Conservation (phyloP, 2,888 invertebrate species). For the Tetrapedia diversipes region DNA sequence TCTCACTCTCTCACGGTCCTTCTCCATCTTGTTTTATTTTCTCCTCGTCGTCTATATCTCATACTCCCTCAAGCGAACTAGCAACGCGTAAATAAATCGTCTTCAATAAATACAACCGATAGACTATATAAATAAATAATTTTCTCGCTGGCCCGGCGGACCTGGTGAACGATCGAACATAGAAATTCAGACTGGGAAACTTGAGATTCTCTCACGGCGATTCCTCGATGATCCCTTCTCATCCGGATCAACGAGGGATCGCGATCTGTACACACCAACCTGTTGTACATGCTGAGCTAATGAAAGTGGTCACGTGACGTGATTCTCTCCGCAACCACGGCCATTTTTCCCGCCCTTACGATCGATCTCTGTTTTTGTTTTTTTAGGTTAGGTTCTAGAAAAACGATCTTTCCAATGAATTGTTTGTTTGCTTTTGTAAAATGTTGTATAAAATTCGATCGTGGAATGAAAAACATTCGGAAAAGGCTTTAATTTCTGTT, state of each 20-base stretch:
- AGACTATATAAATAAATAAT: slow-evolving; percentile 82
- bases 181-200: slow-evolving; percentile 48
- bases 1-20: neutral
- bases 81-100: slow-evolving; percentile 77
- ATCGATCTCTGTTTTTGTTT: neutral
- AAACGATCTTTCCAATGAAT: too few species aligned
- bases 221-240: neutral
- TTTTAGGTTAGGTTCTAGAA: neutral
- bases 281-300: slow-evolving; percentile 27
- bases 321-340: too few species aligned
- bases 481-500: too few species aligned
- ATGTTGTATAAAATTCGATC: too few species aligned
- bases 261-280: slow-evolving; percentile 16
- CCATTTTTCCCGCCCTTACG: neutral
- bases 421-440: too few species aligned
- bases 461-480: too few species aligned
- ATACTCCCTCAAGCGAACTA: slow-evolving; percentile 46
- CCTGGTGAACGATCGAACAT: slow-evolving; percentile 49
- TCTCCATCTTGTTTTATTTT: neutral
- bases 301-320: slow-evolving; percentile 31
- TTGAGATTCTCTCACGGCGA: slow-evolving; percentile 13
- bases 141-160: slow-evolving; percentile 37
- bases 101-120: slow-evolving; percentile 81
- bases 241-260: slow-evolving; percentile 3
- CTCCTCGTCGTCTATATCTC: slow-evolving; percentile 13